Evolutionary conservation across 37 sponge, comb jelly and placozoan genomes (phyloP).

Genomic region (Ianthella basta): DNA sequence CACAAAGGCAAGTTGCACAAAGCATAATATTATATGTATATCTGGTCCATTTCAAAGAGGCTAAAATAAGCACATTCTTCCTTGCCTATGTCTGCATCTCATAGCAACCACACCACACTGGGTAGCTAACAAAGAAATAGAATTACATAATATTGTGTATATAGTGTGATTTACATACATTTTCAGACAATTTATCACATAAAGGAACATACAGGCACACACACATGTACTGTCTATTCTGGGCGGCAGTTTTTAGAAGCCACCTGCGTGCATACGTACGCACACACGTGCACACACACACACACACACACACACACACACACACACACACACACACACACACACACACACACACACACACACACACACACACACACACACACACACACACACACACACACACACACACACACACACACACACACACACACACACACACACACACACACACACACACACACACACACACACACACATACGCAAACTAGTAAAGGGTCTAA

Average conservation of each 20-base stretch:
- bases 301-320: constrained; percentile 47
- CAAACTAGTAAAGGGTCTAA: too few species aligned
- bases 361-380: constrained; percentile 17
- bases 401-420: constrained; percentile 33
- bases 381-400: constrained; percentile 13
- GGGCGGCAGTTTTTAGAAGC: too few species aligned
- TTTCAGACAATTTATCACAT: too few species aligned
- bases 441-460: constrained; percentile 38
- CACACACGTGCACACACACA: constrained; percentile 45
- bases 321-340: constrained; percentile 39
- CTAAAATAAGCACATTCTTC: too few species aligned
- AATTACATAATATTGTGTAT: too few species aligned
- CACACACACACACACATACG: constrained; percentile 39
- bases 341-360: constrained; percentile 46
- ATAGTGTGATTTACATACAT: too few species aligned
- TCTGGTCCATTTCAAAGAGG: too few species aligned
- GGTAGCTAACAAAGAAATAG: too few species aligned
- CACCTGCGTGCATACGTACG: constrained; percentile 22
- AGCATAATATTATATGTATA: too few species aligned
- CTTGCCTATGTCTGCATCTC: too few species aligned
- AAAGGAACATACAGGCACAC: not conserved
- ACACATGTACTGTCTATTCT: not conserved
- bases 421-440: constrained; percentile 37
- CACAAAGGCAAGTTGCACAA: too few species aligned
- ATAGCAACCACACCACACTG: too few species aligned